Evolutionary conservation across 2,113 vertebrate species (phyloP).

Genomic region (Aspiorhynchus laticeps): DNA sequence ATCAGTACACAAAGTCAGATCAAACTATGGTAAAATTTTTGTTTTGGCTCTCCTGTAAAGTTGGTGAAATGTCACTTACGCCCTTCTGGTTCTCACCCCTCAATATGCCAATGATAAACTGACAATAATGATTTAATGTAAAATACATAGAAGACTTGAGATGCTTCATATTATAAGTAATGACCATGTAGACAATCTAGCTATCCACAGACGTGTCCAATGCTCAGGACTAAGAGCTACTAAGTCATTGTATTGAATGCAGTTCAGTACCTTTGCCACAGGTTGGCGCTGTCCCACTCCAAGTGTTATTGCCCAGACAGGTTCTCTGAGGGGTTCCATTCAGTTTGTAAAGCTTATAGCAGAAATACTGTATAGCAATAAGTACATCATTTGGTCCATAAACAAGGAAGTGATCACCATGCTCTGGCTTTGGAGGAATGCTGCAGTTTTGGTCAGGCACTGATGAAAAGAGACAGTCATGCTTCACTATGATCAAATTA

Average conservation of each 20-base stretch:
- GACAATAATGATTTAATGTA: background rate
- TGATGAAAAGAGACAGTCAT: conserved; percentile 58
- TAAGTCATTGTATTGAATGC: background rate
- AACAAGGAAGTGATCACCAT: conserved; percentile 88
- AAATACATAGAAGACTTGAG: background rate
- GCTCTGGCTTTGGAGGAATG: conserved; percentile 82
- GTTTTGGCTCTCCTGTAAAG: too few relatives aligned
- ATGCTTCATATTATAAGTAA: too few relatives aligned
- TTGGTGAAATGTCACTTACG: too few relatives aligned
- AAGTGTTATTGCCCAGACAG: conserved; percentile 86
- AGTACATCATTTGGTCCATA: conserved; percentile 85
- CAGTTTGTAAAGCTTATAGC: conserved; percentile 87
- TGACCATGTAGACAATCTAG: too few relatives aligned
- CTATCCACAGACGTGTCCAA: too few relatives aligned
- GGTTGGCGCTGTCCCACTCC: conserved; percentile 89
- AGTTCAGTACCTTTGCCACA: conserved; percentile 86
- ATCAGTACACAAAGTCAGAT: too few relatives aligned
- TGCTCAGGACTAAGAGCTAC: background rate
- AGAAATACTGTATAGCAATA: conserved; percentile 89
- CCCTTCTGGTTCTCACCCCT: too few relatives aligned
- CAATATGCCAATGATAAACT: background rate
- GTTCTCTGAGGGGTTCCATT: conserved; percentile 85
- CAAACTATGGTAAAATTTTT: too few relatives aligned
- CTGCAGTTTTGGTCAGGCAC: conserved; percentile 85
- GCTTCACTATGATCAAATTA: background rate